Evolutionary conservation across 2,888 invertebrate genomes (phyloP).

Genomic region (Globia sparganii): DNA sequence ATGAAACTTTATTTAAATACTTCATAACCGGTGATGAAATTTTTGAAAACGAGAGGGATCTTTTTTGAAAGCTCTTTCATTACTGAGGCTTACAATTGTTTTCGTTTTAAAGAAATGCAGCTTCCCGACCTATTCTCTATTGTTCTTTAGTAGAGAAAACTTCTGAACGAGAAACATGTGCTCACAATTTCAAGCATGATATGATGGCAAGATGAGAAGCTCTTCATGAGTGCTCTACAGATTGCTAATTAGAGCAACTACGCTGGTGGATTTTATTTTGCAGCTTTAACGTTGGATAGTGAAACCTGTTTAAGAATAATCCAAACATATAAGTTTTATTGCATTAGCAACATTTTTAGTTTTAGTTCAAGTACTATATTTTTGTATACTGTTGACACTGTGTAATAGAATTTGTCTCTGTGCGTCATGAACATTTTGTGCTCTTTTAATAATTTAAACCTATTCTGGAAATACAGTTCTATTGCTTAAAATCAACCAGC

Average conservation of each 20-base stretch:
- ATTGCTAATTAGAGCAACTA: conserved; percentile 22
- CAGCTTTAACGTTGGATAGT: background rate
- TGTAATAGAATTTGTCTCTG: too few species aligned
- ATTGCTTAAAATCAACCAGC: too few species aligned
- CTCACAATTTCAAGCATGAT: conserved; percentile 34
- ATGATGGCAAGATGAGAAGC: background rate
- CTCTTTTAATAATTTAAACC: too few species aligned
- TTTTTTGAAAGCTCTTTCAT: background rate
- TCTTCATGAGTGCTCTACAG: background rate
- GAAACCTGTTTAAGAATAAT: too few species aligned
- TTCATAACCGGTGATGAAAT: background rate
- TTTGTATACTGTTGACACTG: too few species aligned
- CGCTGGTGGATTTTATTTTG: background rate
- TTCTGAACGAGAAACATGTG: background rate
- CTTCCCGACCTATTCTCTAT: background rate
- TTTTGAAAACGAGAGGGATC: background rate
- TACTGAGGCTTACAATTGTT: conserved; percentile 1
- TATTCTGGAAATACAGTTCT: too few species aligned
- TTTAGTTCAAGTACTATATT: too few species aligned
- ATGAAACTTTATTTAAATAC: too few species aligned
- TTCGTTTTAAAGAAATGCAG: conserved; percentile 3
- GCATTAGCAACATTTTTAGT: too few species aligned
- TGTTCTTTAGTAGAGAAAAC: background rate
- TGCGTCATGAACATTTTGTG: too few species aligned
- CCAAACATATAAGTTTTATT: too few species aligned